Conservation (phyloP, 2,113 vertebrate genomes). For the Tretioscincus oriximinensis region DNA sequence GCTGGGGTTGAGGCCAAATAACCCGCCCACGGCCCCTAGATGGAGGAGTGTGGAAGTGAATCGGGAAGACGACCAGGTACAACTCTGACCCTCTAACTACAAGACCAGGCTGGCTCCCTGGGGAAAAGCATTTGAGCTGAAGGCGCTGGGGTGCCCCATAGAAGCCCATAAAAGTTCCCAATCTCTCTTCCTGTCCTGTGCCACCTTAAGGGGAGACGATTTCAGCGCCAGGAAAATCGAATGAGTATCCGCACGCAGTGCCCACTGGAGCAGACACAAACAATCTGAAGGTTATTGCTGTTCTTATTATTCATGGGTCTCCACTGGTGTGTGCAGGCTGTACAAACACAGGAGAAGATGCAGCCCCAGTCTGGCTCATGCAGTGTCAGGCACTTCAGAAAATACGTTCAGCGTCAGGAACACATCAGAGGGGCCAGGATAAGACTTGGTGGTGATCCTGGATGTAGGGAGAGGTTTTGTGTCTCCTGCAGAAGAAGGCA, state of each 20-base stretch:
- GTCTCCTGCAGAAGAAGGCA: too few relatives aligned
- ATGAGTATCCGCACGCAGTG: neutral
- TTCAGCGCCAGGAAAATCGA: neutral
- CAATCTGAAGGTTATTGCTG: slow-evolving; percentile 16
- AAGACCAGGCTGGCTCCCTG: too few relatives aligned
- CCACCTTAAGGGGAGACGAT: slow-evolving; percentile 5
- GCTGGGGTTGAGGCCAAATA: too few relatives aligned
- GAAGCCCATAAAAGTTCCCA: neutral
- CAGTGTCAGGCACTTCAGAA: neutral
- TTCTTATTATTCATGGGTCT: slow-evolving; percentile 25
- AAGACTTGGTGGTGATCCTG: neutral
- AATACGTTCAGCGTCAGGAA: neutral
- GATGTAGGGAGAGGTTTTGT: neutral
- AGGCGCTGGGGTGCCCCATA: neutral
- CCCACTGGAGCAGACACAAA: slow-evolving; percentile 17
- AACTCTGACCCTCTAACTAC: neutral
- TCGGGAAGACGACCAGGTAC: too few relatives aligned
- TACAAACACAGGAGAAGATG: slow-evolving; percentile 10
- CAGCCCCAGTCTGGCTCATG: neutral
- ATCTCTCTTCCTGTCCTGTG: neutral
- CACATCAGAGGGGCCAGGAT: neutral
- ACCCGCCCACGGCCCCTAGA: too few relatives aligned
- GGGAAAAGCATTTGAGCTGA: neutral
- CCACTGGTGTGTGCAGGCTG: slow-evolving; percentile 22
- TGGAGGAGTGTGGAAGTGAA: too few relatives aligned